Evolutionary conservation across 2,797 vertebrate species (phyloP), one percentile per base, ranked within the genome.

Genomic region (Perodicticus potto): DNA sequence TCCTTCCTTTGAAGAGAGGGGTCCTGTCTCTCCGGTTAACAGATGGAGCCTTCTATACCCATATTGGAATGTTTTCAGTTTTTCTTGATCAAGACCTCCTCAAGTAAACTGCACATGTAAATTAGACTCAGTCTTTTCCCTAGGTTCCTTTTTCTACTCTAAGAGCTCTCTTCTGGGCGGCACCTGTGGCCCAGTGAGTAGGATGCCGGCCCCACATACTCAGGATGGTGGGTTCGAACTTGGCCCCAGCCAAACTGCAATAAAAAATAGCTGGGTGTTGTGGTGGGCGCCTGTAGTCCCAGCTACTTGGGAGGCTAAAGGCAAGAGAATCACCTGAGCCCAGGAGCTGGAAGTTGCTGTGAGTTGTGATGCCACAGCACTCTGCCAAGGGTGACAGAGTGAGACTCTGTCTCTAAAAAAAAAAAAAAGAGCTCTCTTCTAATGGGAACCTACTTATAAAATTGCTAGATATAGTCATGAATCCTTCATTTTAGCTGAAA

Each of bases 41-140:
- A 61, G 14, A 73, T 76, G 70, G 55, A 81, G 74, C 0, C 49
- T 92, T 73, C 55, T 40, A 22, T 6, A 81, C 43, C 25, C 34
- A 16, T 32, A 45, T 59, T 6, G 17, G 19, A 63, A 43, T 59
- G 16, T 89, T 93, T 88, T 83, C 29, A 80, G 27, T 55, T 93
- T 88, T 70, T 61, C 34, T 81, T 81, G 49, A 14, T 83, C 9
- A 70, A 91, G 72, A 63, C 65, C 9, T 96, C 65, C 89, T 40
- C 69, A 96, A 84, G 86, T 81, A 89, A 73, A 91, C 22, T 45
- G 34, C 92, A 37, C 34, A 49, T n/a, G 27, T 81, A 55, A 87
- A 45, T 77, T 67, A 73, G 53, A 91, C 32, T 34, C 45, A 53
- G 29, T 13, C 34, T 16, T 83, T 80, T 67, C 1, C 23, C 34